Evolutionary conservation across 2,888 invertebrate species (phyloP).

Genomic region (Erpobdella octoculata): DNA sequence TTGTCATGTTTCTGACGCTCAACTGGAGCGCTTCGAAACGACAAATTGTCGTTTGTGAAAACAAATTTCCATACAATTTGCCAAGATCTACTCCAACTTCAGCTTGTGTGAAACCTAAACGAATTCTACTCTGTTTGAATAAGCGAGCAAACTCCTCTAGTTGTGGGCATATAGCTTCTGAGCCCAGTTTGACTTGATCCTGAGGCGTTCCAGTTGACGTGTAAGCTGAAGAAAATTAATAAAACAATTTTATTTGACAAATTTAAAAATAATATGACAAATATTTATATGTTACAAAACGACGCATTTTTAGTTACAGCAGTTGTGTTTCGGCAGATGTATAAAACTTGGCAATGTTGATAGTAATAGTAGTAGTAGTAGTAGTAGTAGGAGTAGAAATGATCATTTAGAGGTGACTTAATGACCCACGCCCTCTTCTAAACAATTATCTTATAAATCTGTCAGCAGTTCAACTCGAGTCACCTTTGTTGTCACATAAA

Average conservation of each 20-base stretch:
- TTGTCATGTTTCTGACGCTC: conserved; percentile 99
- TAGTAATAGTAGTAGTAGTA: no score
- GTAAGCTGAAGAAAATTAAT: no score
- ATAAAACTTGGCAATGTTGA: no score
- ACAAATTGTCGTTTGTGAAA: conserved; percentile 98
- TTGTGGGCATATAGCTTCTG: conserved; percentile 65
- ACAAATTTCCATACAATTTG: conserved; percentile 96
- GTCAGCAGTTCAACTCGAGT: background rate
- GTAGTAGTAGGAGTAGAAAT: no score
- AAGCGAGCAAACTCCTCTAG: conserved; percentile 98
- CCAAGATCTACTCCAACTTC: conserved; percentile 96
- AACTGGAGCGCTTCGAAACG: conserved; percentile 96
- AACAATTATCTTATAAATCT: conserved; percentile 10
- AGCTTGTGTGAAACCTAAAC: conserved; percentile 94
- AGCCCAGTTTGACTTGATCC: background rate
- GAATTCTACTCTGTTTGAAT: conserved; percentile 96
- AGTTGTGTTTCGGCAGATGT: no score
- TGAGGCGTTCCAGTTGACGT: background rate
- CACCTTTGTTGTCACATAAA: no score
- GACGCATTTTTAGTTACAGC: no score
- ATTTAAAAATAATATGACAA: no score
- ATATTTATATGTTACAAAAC: no score
- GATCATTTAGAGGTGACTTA: background rate
- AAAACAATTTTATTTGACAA: no score
- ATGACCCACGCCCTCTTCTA: background rate